Base-by-base conservation (phyloP, 2,797 vertebrate species). In the Lithobates sylvaticus region DNA sequence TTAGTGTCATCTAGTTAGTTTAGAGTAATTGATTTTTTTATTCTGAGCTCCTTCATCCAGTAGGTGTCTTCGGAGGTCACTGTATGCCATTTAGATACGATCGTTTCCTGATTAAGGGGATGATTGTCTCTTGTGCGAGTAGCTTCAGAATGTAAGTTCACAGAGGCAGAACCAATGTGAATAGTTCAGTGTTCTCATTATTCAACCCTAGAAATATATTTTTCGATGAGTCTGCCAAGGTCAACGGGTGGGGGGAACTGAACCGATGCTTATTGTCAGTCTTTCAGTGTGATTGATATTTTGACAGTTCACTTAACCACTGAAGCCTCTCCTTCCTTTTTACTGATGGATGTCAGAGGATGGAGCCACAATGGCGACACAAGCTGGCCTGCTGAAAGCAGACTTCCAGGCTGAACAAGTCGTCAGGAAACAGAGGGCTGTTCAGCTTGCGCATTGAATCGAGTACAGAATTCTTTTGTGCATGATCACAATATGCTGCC, bases 381-480 rank as follows among this genome's bases (percentile, higher is more conserved):
- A 47, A 81, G 78, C 68, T 81, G 78, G 50, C 47, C 78, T 26
- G 29, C 29, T 58, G 78, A 81, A 81, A 81, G 32, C 68, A 16
- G 78, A 80, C 68, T 80, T 80, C 42, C 27, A 80, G 67, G 67
- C 78, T 47, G 70, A 81, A 81, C 68, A 81, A 70, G 54, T 15
- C 34, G 21, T 54, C 69, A 58, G 44, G 50, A 58, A 32, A 78
- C 76, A 79, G 15, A 69, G 42, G 13, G 32, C 18, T 27, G 68
- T 80, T 81, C 65, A 79, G 78, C 61, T 67, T 32, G 65, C 16
- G 65, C 65, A 26, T 47, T 34, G 44, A 69, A 36, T 71, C 32
- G 78, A 50, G 71, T 47, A 69, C 78, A 81, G 68, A 81, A 70
- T 54, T 36, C 78, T 54, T 71, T 81, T 81, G 78, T 81, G n/a